phyloP scores from a whole-genome alignment of 1,140 invertebrate genomes.

The Euschistus heros region DNA sequence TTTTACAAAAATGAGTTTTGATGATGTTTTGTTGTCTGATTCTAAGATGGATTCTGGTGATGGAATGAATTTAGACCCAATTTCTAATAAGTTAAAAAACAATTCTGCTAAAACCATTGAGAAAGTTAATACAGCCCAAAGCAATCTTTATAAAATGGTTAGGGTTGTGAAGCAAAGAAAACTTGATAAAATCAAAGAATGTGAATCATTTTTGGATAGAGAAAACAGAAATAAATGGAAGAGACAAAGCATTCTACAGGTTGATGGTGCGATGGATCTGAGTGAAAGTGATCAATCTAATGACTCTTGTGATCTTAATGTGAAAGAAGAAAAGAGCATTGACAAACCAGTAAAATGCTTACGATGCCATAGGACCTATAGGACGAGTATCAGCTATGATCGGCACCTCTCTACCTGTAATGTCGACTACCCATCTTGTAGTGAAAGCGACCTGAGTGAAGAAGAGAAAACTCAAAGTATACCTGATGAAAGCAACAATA shows the following conservation, averaged over 20 bases:
- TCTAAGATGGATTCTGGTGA: conserved; percentile 5
- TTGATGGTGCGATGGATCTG: conserved; percentile 52
- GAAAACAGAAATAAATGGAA: conserved; percentile 20
- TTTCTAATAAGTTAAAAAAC: neutral
- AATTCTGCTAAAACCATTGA: neutral
- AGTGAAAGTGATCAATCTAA: conserved; percentile 27
- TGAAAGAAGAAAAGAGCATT: conserved; percentile 16
- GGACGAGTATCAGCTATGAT: conserved; percentile 75
- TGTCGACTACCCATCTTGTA: conserved; percentile 54
- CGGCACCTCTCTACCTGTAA: conserved; percentile 64
- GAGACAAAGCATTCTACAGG: conserved; percentile 41
- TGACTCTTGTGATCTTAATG: conserved; percentile 14
- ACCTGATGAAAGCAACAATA: neutral
- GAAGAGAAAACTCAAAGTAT: conserved; percentile 25
- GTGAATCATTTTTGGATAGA: conserved; percentile 7
- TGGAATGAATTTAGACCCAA: neutral
- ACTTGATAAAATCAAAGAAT: conserved; percentile 2
- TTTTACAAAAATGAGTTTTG: conserved; percentile 45
- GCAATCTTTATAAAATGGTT: neutral
- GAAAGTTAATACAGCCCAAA: neutral
- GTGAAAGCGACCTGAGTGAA: conserved; percentile 52
- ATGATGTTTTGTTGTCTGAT: conserved; percentile 30
- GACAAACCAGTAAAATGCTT: conserved; percentile 74
- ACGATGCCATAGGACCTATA: conserved; percentile 77
- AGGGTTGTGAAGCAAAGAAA: neutral